Evolutionary conservation across 2,113 vertebrate species (phyloP).

Genomic region (Ia io): DNA sequence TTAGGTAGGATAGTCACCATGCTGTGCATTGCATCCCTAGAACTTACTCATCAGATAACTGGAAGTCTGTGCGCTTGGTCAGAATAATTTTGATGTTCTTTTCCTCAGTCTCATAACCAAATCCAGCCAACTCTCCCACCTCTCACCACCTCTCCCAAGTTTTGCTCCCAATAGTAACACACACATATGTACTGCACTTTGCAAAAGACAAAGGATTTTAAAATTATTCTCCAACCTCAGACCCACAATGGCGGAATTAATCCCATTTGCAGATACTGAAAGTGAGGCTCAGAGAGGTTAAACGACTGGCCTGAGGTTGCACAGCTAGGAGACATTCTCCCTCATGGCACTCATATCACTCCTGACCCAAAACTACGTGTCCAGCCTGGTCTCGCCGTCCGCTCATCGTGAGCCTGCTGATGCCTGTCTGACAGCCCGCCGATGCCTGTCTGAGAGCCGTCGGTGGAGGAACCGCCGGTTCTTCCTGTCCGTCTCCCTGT

Average conservation of each 20-base stretch:
- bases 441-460: too few relatives aligned
- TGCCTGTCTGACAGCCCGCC: too few relatives aligned
- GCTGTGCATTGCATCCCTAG: too few relatives aligned
- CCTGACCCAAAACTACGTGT: not conserved
- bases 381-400: not conserved
- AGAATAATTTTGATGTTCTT: not conserved
- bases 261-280: not conserved
- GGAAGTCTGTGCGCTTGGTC: not conserved
- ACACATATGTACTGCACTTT: not conserved
- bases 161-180: not conserved
- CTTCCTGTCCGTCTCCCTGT: not conserved
- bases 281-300: not conserved
- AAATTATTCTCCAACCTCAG: not conserved
- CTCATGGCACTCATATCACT: not conserved
- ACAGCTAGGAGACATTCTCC: not conserved
- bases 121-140: not conserved
- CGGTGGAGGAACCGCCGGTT: not conserved
- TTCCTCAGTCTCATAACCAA: not conserved
- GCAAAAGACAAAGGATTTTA: not conserved
- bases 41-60: not conserved
- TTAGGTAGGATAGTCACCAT: too few relatives aligned
- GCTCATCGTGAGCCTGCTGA: accelerated
- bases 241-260: not conserved
- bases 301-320: not conserved
- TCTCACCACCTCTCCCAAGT: not conserved